Base-by-base conservation (phyloP, 2,888 invertebrate genomes). In the Protula sp. region DNA sequence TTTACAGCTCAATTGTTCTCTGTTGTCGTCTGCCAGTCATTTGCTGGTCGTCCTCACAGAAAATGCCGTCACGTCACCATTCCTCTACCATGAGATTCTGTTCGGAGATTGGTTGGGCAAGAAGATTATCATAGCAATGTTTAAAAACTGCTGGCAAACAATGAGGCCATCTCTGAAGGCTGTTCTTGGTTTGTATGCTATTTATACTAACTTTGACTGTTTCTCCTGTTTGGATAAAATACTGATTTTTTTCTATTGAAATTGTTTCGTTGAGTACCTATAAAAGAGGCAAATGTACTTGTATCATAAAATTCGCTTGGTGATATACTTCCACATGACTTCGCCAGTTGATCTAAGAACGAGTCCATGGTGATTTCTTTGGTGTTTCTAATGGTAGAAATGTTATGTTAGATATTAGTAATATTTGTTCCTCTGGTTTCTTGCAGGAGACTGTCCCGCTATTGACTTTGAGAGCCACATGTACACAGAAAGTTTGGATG, bases 51-150 rank as follows among this genome's bases (percentile, higher is more conserved):
- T 79, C 24, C 65, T 79, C 55, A 79, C 78, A 1, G 77, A 76
- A 30, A 72, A 73, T 3, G 67, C 76, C 2, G 63, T 69, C 1
- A 60, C 57, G 3, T 78, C 77, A 38, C 76, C 78, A 1, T 79
- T 78, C 65, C 74, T 79, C 55, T 78, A 74, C 66, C 77, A 79
- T 51, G 78, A 78, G 59, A 71, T 64, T n/a, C 53, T 64, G 47
- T 66, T 79, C 65, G 75, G 76, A 58, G 77, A 79, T 67, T 79
- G 79, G 79, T 62, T 79, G 50, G 76, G 77, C 51, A 79, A 78
- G 69, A 78, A 75, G 64, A 59, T 78, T 27, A 71, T 78, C 47
- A 73, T 74, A 1, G 74, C 72, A 27, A 71, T 78, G 69, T 79
- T 78, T 62, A 77, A 74, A 58, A 79, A 78, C 66, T 70, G 69